These are phyloP conservation scores for Diaphora mendica DNA, from an alignment of 2,888 invertebrate species.

Conservation along the genomic window DNA sequence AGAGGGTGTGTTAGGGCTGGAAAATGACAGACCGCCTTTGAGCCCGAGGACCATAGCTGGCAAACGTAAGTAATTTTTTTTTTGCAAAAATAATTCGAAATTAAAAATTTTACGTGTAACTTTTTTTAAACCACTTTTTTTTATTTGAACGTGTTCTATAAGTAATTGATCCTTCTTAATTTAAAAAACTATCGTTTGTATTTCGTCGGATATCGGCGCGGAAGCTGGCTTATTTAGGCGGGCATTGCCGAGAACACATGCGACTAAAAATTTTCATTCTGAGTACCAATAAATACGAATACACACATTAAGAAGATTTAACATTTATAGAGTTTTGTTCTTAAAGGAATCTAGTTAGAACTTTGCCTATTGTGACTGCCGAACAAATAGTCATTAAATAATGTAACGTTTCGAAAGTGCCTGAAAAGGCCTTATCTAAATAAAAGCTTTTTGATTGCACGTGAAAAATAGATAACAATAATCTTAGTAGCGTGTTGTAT, in stretches of 20 bases:
- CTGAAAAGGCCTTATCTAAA: too few relatives aligned
- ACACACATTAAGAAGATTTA: neutral
- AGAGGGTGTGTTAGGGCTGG: conserved; percentile 56
- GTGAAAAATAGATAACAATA: too few relatives aligned
- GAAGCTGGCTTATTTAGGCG: too few relatives aligned
- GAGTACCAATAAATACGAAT: too few relatives aligned
- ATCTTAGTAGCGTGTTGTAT: too few relatives aligned
- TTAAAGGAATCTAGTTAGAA: neutral
- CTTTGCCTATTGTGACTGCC: neutral
- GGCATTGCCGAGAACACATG: neutral
- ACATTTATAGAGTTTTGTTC: neutral
- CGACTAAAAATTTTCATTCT: neutral
- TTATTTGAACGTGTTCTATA: too few relatives aligned
- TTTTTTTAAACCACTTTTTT: neutral
- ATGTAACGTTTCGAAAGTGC: too few relatives aligned
- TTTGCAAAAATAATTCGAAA: conserved; percentile 11
- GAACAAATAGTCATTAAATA: too few relatives aligned
- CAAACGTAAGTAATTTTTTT: conserved; percentile 73
- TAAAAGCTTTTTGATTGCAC: too few relatives aligned
- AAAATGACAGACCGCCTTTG: conserved; percentile 71
- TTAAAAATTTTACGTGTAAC: conserved; percentile 2
- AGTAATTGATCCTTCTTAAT: too few relatives aligned
- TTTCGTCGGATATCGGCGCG: too few relatives aligned
- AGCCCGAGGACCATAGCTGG: conserved; percentile 73
- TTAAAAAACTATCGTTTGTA: too few relatives aligned